Conservation (phyloP, 2,797 vertebrate genomes). For the Labeo calbasu region DNA sequence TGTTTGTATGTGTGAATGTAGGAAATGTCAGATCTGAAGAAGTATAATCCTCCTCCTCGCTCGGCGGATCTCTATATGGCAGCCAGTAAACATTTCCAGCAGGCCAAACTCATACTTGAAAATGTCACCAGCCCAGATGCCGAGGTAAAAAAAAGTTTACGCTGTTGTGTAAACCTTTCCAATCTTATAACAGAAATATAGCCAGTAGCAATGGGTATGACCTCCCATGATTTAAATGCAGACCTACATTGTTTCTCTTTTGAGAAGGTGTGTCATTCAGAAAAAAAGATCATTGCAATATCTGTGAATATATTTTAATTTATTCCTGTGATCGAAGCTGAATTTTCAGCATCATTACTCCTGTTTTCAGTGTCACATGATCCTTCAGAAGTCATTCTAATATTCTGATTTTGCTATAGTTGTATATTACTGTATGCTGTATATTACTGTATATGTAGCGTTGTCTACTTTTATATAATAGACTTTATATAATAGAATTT, state of each 20-base stretch:
- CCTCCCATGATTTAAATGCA: too few species aligned
- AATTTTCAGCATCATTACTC: background rate
- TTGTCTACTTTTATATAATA: too few species aligned
- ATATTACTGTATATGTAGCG: too few species aligned
- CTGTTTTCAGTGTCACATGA: too few species aligned
- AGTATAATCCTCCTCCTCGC: conserved; percentile 95
- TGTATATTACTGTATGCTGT: too few species aligned
- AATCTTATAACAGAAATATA: background rate
- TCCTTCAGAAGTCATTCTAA: background rate
- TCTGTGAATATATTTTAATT: too few species aligned
- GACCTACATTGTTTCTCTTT: background rate
- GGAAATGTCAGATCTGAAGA: conserved; percentile 99
- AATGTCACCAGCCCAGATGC: conserved; percentile 91
- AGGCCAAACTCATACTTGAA: conserved; percentile 97
- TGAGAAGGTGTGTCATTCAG: background rate
- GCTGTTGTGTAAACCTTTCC: background rate
- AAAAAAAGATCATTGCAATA: too few species aligned
- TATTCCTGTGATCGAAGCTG: background rate
- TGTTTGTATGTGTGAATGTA: conserved; percentile 60
- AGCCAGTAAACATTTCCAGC: conserved; percentile 98
- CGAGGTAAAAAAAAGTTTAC: conserved; percentile 80
- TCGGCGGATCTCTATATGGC: conserved; percentile 96
- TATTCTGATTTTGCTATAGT: background rate
- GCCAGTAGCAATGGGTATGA: background rate
- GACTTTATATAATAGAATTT: too few species aligned